phyloP scores from a whole-genome alignment of 2,797 vertebrate genomes.

The Monodelphis domestica region DNA sequence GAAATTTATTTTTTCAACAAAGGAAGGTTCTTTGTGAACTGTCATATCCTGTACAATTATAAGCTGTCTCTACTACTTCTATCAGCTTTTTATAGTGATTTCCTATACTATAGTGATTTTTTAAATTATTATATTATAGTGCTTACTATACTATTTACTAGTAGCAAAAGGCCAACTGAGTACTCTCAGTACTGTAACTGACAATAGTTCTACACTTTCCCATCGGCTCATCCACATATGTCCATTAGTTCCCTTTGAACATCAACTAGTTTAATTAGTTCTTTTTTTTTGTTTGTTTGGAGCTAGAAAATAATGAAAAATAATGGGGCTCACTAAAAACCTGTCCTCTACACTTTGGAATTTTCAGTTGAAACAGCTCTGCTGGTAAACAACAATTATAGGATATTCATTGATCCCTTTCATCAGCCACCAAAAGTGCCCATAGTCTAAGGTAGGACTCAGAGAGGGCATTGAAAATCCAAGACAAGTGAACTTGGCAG shows the following conservation, averaged over 20 bases:
- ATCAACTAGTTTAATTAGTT: neutral
- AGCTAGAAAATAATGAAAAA: neutral
- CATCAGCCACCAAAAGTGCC: neutral
- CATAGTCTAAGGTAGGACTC: neutral
- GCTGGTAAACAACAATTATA: slow-evolving; percentile 34
- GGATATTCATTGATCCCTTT: slow-evolving; percentile 12
- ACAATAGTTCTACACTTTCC: neutral
- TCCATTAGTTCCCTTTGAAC: neutral
- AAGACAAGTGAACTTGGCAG: neutral
- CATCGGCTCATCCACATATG: accelerated
- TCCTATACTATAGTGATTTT: no score
- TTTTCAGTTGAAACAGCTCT: slow-evolving; percentile 30
- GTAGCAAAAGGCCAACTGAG: neutral
- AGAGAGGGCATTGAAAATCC: neutral
- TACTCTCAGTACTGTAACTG: neutral
- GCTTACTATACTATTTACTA: no score
- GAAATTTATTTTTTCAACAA: neutral
- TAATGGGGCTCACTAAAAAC: neutral
- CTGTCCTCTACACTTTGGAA: neutral
- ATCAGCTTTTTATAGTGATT: neutral
- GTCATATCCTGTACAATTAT: neutral
- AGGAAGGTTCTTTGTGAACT: neutral
- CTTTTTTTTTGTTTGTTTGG: neutral
- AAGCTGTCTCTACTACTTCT: neutral
- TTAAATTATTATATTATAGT: no score